These are phyloP conservation scores for Spisula solida DNA, from an alignment of 2,888 invertebrate genomes.

Conservation along the genomic window DNA sequence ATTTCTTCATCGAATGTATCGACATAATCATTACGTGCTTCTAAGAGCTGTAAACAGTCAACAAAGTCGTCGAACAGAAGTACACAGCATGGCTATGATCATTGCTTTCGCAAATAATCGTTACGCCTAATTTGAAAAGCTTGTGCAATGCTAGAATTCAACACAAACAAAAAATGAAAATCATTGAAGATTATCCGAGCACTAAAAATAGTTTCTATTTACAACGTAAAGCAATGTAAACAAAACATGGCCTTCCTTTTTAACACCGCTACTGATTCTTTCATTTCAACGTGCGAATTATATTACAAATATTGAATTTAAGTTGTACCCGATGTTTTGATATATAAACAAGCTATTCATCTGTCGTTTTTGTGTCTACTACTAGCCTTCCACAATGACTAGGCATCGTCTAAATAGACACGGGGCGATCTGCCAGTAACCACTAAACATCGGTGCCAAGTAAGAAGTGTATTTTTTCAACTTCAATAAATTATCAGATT, in stretches of 20 bases:
- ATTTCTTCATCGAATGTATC: not conserved
- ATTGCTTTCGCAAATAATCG: slow-evolving; percentile 1
- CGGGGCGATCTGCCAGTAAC: slow-evolving; percentile 49
- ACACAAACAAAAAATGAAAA: not conserved
- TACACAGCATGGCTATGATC: not conserved
- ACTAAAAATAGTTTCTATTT: not conserved
- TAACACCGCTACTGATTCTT: not conserved
- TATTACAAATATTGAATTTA: not conserved
- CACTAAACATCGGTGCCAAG: slow-evolving; percentile 37
- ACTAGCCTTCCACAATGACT: slow-evolving; percentile 5
- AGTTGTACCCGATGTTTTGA: slow-evolving; percentile 3
- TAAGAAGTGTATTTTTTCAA: slow-evolving; percentile 44
- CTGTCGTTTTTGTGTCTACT: not conserved
- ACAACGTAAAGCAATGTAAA: not conserved
- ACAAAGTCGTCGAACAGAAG: not conserved
- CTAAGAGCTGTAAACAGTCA: not conserved
- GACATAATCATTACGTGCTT: not conserved
- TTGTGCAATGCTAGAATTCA: not conserved
- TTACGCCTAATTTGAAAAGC: slow-evolving; percentile 11
- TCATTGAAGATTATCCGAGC: not conserved
- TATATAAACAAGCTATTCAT: not conserved
- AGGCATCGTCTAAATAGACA: slow-evolving; percentile 37
- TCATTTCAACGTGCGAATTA: not conserved
- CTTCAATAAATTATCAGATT: slow-evolving; percentile 57
- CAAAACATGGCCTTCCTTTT: not conserved